phyloP scores from a whole-genome alignment of 37 sponge, comb jelly and placozoan genomes.

The Crambe crambe region DNA sequence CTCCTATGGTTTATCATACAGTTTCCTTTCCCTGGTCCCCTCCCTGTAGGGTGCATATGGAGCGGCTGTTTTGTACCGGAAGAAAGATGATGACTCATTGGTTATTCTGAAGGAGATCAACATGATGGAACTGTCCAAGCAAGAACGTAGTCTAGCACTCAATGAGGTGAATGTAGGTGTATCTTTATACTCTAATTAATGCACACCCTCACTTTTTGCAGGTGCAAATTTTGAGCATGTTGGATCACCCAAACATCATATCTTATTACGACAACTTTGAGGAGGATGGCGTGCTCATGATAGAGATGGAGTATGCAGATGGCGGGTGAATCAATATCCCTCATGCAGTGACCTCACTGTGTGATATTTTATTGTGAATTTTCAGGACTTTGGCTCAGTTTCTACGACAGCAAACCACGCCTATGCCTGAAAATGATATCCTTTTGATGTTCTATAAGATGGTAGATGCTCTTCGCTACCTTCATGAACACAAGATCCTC shows the following conservation, averaged over 20 bases:
- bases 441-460: constrained; percentile 91
- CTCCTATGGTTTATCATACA: not conserved
- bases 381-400: constrained; percentile 89
- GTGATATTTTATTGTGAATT: not conserved
- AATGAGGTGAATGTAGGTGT: constrained; percentile 67
- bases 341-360: not conserved
- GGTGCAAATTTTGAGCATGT: constrained; percentile 81
- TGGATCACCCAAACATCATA: constrained; percentile 98
- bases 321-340: constrained; percentile 70
- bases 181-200: not conserved
- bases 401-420: constrained; percentile 66
- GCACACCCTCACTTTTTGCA: constrained; percentile 8
- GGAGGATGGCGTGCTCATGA: constrained; percentile 96
- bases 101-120: constrained; percentile 97
- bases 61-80: constrained; percentile 91
- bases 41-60: constrained; percentile 85
- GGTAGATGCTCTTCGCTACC: constrained; percentile 86
- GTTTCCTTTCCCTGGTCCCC: not conserved
- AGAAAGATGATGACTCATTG: constrained; percentile 90
- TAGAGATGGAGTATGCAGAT: constrained; percentile 99
- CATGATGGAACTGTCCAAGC: constrained; percentile 79
- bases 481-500: constrained; percentile 90
- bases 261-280: constrained; percentile 98
- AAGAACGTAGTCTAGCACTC: constrained; percentile 72
- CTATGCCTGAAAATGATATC: constrained; percentile 76